A percentile compares a stretch with the other conserved stretches of the same genome.
These are phyloP conservation scores for Macrotus californicus DNA, from an alignment of 2,113 vertebrate species.

Conservation along the genomic window DNA sequence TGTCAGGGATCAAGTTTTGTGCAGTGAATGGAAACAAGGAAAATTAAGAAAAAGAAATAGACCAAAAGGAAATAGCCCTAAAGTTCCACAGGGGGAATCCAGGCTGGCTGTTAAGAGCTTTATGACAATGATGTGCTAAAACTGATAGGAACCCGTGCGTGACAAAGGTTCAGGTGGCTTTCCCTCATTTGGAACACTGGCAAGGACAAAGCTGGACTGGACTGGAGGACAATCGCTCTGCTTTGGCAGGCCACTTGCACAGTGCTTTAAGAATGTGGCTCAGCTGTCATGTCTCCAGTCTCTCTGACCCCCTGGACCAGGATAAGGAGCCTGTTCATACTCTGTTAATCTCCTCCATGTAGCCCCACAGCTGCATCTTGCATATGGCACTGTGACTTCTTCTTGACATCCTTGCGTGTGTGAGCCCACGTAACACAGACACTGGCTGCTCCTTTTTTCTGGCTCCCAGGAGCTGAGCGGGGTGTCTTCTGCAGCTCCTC, in stretches of 20 bases:
- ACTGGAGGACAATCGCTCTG: neutral
- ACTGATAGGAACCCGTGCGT: neutral
- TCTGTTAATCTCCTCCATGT: neutral
- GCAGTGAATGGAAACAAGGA: neutral
- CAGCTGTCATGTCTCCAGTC: neutral
- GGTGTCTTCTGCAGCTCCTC: neutral
- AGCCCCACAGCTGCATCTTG: neutral
- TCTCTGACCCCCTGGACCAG: neutral
- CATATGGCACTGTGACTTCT: accelerated
- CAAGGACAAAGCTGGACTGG: neutral
- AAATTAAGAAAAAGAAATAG: neutral
- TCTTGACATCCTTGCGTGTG: too few relatives aligned
- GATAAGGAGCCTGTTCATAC: too few relatives aligned
- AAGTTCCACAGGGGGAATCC: neutral
- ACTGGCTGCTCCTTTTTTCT: neutral
- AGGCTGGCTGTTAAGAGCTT: neutral
- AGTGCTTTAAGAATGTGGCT: neutral
- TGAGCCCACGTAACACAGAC: neutral
- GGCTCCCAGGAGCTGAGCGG: neutral
- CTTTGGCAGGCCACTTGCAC: neutral
- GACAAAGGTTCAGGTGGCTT: neutral
- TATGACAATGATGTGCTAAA: neutral
- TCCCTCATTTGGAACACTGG: accelerated
- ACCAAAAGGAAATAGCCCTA: neutral
- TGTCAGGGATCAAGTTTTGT: neutral